Base-by-base conservation (phyloP, 2,113 vertebrate genomes). In the Mirounga angustirostris region DNA sequence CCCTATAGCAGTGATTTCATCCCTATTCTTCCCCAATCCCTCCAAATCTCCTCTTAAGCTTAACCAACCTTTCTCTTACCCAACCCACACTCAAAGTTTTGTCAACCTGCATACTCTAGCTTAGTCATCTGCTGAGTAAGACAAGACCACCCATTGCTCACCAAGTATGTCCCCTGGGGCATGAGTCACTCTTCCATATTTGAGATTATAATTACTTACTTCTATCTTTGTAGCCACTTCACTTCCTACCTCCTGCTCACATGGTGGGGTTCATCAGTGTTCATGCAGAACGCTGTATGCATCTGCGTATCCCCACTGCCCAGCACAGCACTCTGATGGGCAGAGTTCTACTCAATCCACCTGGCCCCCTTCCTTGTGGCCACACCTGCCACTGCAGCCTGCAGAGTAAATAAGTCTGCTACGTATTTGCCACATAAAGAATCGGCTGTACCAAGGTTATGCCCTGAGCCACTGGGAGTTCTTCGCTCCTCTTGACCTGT, bases 241-340 rank as follows among this genome's bases (percentile, higher is more conserved):
- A 4, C 69, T 43, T 79, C 36, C 10, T 21, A 3, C 7, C 6
- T 10, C 18, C 33, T 15, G 18, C 73, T 33, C 10, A 2, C 1
- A 4, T 0, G 7, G 16, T 46, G 71, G 40, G 24, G 43, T 16
- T 19, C 79, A 18, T 13, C 14, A 16, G 50, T 5, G 7, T 46
- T 46, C 46, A 46, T 54, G 58, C 67, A 24, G 65, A 3, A 14
- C 21, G 16, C 19, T 5, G 24, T 1, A 2, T 19, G 50, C 15
- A 30, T 18, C 65, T 10, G 24, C 5, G 2, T 10, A 4, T 3
- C 33, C 61, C 63, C 19, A 0, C 8, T 3, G 12, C 28, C 43
- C 6, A 10, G 71, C 24, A 13, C 0, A 3, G 46, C 54, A 5
- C 5, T 33, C 12, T 0, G 65, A 8, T 0, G 7, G 30, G 50